Evolutionary conservation across 2,797 vertebrate species (phyloP).

Genomic region (Alectoris magna): DNA sequence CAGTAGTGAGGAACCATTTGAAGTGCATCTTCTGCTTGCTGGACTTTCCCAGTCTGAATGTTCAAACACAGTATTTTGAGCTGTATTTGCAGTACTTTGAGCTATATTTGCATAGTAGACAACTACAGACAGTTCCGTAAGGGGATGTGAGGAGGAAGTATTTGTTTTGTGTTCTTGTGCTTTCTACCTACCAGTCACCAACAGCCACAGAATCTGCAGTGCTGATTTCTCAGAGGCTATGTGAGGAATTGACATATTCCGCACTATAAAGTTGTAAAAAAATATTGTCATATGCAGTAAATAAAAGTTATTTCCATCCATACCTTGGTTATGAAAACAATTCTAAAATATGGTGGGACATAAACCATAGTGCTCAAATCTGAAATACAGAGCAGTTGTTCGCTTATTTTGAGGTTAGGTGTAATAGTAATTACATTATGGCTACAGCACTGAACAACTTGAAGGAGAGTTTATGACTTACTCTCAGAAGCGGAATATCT

Average conservation of each 20-base stretch:
- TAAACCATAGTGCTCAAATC: not conserved
- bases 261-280: not conserved
- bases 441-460: not conserved
- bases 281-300: not conserved
- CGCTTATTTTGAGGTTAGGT: not conserved
- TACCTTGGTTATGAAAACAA: not conserved
- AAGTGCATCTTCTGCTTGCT: not conserved
- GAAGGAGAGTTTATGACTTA: not conserved
- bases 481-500: not conserved
- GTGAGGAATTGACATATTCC: not conserved
- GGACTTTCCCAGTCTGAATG: not conserved
- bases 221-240: not conserved
- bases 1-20: not conserved
- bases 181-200: not conserved
- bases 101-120: not conserved
- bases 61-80: not conserved
- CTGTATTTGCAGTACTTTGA: not conserved
- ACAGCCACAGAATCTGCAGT: not conserved
- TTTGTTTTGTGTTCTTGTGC: not conserved
- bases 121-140: not conserved
- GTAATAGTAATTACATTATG: not conserved
- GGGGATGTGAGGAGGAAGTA: no score
- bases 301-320: constrained; percentile 20
- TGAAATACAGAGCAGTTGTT: not conserved
- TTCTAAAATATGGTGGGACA: not conserved